Evolutionary conservation across 2,113 vertebrate genomes (phyloP).

Genomic region (Irena cyanogastra): DNA sequence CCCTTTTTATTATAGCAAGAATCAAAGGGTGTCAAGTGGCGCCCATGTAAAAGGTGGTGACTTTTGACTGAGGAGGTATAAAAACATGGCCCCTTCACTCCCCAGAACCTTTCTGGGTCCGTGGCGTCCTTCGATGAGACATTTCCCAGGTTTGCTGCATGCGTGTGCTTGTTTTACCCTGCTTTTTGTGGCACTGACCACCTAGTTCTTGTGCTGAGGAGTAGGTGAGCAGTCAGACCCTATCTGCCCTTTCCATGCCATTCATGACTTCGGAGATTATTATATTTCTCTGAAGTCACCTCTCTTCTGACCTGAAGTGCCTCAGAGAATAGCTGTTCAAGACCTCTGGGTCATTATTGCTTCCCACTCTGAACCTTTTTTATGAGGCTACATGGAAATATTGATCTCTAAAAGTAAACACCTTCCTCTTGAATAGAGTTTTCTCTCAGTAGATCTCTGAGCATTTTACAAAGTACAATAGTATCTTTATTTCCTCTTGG

Average conservation of each 20-base stretch:
- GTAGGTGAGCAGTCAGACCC: neutral
- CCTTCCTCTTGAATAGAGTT: neutral
- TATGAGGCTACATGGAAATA: neutral
- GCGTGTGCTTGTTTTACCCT: neutral
- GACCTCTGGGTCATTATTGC: neutral
- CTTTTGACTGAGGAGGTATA: neutral
- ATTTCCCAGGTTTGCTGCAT: neutral
- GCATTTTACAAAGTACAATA: neutral
- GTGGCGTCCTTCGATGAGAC: neutral
- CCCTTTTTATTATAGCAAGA: neutral
- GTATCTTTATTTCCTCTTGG: neutral
- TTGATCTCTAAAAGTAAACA: neutral
- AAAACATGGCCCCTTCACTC: neutral
- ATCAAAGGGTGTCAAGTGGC: neutral
- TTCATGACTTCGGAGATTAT: neutral
- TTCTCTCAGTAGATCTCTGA: neutral
- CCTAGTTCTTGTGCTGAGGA: neutral
- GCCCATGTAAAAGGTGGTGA: neutral
- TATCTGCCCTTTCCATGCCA: neutral
- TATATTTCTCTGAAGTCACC: neutral
- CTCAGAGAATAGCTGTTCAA: neutral
- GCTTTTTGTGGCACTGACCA: neutral
- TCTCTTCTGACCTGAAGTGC: neutral
- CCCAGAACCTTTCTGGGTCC: neutral
- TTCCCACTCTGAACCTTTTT: neutral